A percentile compares a stretch with the other conserved stretches of the same genome.
Evolutionary conservation across 2,797 vertebrate genomes (phyloP).

Genomic region (Otus scops): DNA sequence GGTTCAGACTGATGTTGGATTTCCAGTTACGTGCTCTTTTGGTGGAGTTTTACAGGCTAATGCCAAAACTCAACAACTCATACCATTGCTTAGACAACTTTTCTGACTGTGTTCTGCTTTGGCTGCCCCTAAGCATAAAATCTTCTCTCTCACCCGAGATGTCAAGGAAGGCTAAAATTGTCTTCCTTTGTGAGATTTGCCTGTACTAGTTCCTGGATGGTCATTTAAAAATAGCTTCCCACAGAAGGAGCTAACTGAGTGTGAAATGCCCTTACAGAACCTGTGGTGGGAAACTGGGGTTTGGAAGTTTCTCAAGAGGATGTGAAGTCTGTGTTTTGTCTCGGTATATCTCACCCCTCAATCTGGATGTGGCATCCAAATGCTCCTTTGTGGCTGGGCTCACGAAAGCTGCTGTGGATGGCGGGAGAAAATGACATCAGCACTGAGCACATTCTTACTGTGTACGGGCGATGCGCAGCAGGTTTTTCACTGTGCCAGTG

Average conservation of each 20-base stretch:
- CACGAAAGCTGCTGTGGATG: background rate
- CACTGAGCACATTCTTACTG: background rate
- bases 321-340: background rate
- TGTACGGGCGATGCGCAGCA: fast-evolving
- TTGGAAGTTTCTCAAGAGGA: background rate
- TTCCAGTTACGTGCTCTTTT: background rate
- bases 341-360: background rate
- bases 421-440: background rate
- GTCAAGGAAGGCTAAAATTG: background rate
- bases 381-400: background rate
- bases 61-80: background rate
- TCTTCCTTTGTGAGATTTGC: background rate
- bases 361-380: background rate
- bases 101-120: background rate
- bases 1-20: background rate
- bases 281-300: background rate
- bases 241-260: background rate
- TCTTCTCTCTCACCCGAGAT: background rate
- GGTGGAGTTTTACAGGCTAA: background rate
- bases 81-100: background rate
- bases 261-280: background rate
- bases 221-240: background rate
- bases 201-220: background rate
- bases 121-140: background rate
- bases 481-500: background rate